Conservation (phyloP, 2,113 vertebrate species). For the Delphinapterus leucas region DNA sequence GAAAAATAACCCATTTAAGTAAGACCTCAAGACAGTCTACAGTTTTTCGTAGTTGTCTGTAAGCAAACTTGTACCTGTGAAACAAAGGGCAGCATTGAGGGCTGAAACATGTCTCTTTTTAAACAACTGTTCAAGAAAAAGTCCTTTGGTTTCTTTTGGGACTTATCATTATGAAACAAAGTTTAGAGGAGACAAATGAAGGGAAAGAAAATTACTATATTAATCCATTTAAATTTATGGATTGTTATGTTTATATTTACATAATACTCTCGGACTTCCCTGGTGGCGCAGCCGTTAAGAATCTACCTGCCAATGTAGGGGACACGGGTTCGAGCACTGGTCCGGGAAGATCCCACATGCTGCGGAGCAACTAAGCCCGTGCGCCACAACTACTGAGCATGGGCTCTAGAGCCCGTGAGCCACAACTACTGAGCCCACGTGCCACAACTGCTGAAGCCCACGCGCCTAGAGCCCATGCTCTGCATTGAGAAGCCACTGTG, state of each 20-base stretch:
- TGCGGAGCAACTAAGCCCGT: too few relatives aligned
- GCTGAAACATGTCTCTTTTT: conserved; percentile 83
- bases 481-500: too few relatives aligned
- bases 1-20: conserved; percentile 61
- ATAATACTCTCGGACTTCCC: background rate
- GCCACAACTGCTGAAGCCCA: too few relatives aligned
- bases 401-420: too few relatives aligned
- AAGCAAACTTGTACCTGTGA: conserved; percentile 81
- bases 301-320: too few relatives aligned
- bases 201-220: background rate
- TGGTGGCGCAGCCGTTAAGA: too few relatives aligned
- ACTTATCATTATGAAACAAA: conserved; percentile 12
- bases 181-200: background rate
- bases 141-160: background rate
- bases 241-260: conserved; percentile 1
- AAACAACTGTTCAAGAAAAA: conserved; percentile 80
- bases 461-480: too few relatives aligned
- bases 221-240: background rate
- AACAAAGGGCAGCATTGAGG: conserved; percentile 83
- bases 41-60: conserved; percentile 74
- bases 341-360: too few relatives aligned
- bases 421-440: too few relatives aligned
- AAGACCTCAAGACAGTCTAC: conserved; percentile 78
- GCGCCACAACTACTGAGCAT: too few relatives aligned
- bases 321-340: too few relatives aligned